Base-by-base conservation (phyloP, 1,140 invertebrate genomes). In the Drosophila bipectinata region DNA sequence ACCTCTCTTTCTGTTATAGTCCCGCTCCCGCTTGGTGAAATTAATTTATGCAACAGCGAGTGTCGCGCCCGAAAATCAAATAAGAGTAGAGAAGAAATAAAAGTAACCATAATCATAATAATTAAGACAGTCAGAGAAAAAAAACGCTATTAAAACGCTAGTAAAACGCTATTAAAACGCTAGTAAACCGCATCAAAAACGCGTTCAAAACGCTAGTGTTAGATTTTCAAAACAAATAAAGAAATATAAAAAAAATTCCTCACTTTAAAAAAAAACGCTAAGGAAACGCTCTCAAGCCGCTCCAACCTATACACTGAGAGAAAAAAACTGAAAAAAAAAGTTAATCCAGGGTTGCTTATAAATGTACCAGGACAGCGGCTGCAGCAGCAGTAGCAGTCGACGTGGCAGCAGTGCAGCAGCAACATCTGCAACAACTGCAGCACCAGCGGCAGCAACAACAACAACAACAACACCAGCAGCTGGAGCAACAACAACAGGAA, bases 281-380 rank as follows among this genome's bases (percentile, higher is more conserved):
- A n/a, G 5, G 1, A 21, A 45, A 21, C 41, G 15, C 41, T 7
- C 15, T 18, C 1, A 14, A 44, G 12, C 6, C 39, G n/a, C n/a
- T 28, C 5, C 5, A 5, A 28, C 39, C 12, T 4, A 44, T 14
- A 21, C 44, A 47, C 44, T 21, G 18, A 47, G 44, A 47, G 44
- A 47, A 47, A 47, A 47, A 47, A 10, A 28, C 6, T 7, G 6
- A 28, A 7, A 18, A 18, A 18, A 3, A 18, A 6, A 4, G 24
- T 9, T 7, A 21, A 63, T 1, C 61, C 21, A 87, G 60, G 69
- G 76, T 81, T 82, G 83, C 83, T 60, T 90, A 88, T 91, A 91
- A 91, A 91, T 91, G 90, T 91, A 91, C 90, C 90, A 91, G 75
- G 85, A 91, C 82, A 91, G 73, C 79, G 79, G 82, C 90, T 91